Percentiles rank a stretch among this genome's conserved stretches.
Conservation (phyloP, 2,113 vertebrate genomes). For the Turnix velox region DNA sequence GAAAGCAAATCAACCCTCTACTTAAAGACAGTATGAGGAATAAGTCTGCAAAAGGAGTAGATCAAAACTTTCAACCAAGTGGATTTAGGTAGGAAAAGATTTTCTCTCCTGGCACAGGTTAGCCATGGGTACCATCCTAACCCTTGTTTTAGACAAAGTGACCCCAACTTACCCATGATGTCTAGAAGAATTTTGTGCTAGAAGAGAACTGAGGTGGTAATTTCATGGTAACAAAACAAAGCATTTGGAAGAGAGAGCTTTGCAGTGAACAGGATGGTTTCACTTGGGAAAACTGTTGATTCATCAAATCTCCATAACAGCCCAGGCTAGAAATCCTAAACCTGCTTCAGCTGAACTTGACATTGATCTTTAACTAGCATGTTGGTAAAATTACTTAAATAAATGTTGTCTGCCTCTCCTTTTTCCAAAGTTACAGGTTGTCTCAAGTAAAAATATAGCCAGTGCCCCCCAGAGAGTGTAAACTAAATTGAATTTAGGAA, state of each 20-base stretch:
- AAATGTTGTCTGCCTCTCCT: background rate
- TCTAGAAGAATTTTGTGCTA: background rate
- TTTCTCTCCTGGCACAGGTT: constrained; percentile 14
- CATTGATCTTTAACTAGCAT: background rate
- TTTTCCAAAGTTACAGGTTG: background rate
- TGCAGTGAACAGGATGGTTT: background rate
- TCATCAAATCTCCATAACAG: background rate
- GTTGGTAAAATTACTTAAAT: background rate
- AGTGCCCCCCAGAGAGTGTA: background rate
- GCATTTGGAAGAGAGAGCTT: background rate
- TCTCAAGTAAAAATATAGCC: background rate
- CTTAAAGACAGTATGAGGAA: background rate
- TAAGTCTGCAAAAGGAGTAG: background rate
- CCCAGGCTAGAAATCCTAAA: background rate
- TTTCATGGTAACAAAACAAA: background rate
- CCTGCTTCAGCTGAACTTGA: background rate
- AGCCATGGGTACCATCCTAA: background rate
- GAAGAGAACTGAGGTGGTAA: background rate
- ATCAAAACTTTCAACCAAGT: constrained; percentile 6
- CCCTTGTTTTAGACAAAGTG: constrained; percentile 10
- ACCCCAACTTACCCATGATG: background rate
- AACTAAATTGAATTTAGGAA: background rate
- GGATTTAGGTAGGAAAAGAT: background rate
- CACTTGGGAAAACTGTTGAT: background rate
- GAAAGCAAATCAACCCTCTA: background rate